Evolutionary conservation across 2,888 invertebrate species (phyloP), one percentile per base, ranked within the genome.

Genomic region (Abscondita cerata): DNA sequence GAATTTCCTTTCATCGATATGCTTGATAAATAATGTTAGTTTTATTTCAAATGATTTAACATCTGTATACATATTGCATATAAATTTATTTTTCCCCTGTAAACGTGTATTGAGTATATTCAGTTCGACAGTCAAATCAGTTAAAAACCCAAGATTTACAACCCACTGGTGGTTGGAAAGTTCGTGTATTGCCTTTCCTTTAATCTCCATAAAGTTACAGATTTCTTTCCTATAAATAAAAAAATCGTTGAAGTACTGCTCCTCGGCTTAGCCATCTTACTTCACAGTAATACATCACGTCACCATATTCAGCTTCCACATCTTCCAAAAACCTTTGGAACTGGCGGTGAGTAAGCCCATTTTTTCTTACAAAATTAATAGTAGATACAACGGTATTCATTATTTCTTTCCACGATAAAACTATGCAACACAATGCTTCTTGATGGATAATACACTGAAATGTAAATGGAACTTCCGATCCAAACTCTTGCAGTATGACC

Each of bases 301-400:
- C n/a, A 40, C 40, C 40, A 40, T 40, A 11, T 40, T 11, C 40
- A 40, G 40, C 40, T 9, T 40, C 40, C 40, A 40, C 40, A 40
- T 40, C 62, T 54, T 40, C 38, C 62, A 65, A 34, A 55, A 68
- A 66, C 67, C 57, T 52, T 60, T 68, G 51, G 51, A 69, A 69
- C 50, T 62, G 60, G 50, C 62, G 62, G 50, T 65, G 64, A 36
- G 58, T 69, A 34, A 67, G 52, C 46, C 65, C 62, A 61, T 66
- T 67, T 69, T 64, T 62, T 31, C 31, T 63, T 59, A 63, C 67
- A 59, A 59, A 63, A 62, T 68, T 65, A 54, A 69, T 63, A 63
- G 64, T 44, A 44, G 60, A 67, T 62, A 52, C 52, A 52, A 48
- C 60, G 56, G 58, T 69, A 52, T 61, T 52, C 31, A 31, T 31